Conservation (phyloP, 2,888 invertebrate genomes). For the Pelosia muscerda region DNA sequence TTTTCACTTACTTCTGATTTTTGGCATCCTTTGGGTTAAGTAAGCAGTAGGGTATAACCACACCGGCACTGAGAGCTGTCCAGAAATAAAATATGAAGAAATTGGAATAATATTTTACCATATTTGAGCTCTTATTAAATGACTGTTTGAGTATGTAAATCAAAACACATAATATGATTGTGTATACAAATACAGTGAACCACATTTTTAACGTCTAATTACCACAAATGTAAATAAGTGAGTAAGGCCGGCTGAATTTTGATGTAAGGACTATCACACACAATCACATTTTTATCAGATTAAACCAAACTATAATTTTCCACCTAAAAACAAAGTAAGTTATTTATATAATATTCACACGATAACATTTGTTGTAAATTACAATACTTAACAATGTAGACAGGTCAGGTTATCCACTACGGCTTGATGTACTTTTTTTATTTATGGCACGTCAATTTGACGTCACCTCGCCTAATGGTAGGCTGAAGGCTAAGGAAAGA, state of each 20-base stretch:
- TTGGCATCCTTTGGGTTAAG: background rate
- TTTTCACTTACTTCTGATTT: slow-evolving; percentile 11
- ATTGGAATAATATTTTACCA: slow-evolving; percentile 7
- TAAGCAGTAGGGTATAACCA: slow-evolving; percentile 6
- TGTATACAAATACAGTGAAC: background rate
- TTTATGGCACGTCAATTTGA: no score
- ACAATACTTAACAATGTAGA: no score
- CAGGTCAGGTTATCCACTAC: no score
- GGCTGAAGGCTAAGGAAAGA: no score
- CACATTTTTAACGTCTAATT: background rate
- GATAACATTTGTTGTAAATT: no score
- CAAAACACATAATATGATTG: background rate
- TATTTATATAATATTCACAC: no score
- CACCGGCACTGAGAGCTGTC: background rate
- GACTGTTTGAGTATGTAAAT: background rate
- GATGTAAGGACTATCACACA: no score
- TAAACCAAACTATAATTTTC: background rate
- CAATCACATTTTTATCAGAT: background rate
- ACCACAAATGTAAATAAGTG: background rate
- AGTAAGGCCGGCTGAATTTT: background rate
- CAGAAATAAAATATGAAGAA: slow-evolving; percentile 7
- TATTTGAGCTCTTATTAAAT: background rate
- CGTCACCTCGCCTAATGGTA: no score
- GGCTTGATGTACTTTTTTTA: no score
- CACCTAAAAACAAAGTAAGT: no score